Evolutionary conservation across 2,113 vertebrate species (phyloP), one percentile per base, ranked within the genome.

Genomic region (Pristiophorus japonicus): DNA sequence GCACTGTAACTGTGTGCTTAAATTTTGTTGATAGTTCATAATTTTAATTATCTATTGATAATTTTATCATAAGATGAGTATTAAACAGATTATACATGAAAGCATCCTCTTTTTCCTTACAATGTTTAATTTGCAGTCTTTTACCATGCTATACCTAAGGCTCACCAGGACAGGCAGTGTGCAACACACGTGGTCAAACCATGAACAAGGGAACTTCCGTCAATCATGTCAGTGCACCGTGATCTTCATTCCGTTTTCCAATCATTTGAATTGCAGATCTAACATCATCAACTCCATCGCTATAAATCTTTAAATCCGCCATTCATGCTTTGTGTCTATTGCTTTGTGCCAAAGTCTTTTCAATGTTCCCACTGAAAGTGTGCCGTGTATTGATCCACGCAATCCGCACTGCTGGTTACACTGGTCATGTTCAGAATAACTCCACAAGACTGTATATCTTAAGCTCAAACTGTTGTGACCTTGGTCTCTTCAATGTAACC

Each of bases 201-300:
- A 30, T 30, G 22, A 38, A 63, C 88, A 92, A 63, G 30, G 38
- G 59, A 92, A 65, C 88, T 63, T 20, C 59, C 59, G 10, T 92
- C 88, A 92, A 92, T 92, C 59, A 65, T 92, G 12, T 63, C 27
- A n/a, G 30, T 30, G 59, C 30, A 90, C 55, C 59, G 42, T 92
- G 38, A 92, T 63, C 59, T 65, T 63, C 34, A 1, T 38, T 92
- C 59, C 10, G 5, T 7, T 63, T 92, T 4, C n/a, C 30, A 92
- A 92, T 42, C 34, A 38, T 92, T 92, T 92, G 59, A 92, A 63
- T 92, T 92, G 59, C n/a, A 65, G 62, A 92, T 92, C 59, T 63
- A 92, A 92, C n/a, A 65, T 65, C 88, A 92, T 92, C 59, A 38
- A 34, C 59, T 65, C 88, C n/a, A 92, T 63, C 11, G 59, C 34